phyloP scores from a whole-genome alignment of 2,888 invertebrate genomes.

The Noctuana brunneofusca region DNA sequence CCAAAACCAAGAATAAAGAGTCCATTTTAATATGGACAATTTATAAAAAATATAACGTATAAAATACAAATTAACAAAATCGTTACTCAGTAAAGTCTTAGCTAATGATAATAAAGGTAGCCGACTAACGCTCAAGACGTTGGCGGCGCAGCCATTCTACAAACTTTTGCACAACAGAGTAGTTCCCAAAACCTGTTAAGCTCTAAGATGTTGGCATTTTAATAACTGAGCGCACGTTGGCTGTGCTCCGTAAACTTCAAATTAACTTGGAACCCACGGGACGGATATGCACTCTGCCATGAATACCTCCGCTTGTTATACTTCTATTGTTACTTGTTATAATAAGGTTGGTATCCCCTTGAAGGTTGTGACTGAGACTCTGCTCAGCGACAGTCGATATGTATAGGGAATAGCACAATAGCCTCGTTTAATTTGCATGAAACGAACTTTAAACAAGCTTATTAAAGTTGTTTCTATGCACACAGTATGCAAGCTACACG shows the following conservation, averaged over 20 bases:
- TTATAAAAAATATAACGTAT: too few relatives aligned
- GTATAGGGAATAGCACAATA: slow-evolving; percentile 32
- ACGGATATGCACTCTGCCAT: slow-evolving; percentile 51
- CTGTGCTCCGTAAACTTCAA: slow-evolving; percentile 70
- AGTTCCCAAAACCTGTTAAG: slow-evolving; percentile 72
- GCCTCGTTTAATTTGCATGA: slow-evolving; percentile 28
- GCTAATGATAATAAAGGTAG: slow-evolving; percentile 6
- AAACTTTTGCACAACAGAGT: slow-evolving; percentile 56
- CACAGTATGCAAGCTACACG: not conserved
- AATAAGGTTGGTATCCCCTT: slow-evolving; percentile 41
- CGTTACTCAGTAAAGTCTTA: not conserved
- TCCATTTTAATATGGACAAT: too few relatives aligned
- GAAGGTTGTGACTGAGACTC: slow-evolving; percentile 32
- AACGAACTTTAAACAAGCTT: slow-evolving; percentile 31
- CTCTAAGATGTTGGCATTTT: slow-evolving; percentile 71
- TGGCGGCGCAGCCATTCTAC: slow-evolving; percentile 34
- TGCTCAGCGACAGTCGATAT: slow-evolving; percentile 24
- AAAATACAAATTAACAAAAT: too few relatives aligned
- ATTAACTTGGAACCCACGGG: slow-evolving; percentile 74
- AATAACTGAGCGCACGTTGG: slow-evolving; percentile 69
- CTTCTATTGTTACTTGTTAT: slow-evolving; percentile 47
- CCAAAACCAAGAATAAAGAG: too few relatives aligned
- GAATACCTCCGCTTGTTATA: slow-evolving; percentile 48
- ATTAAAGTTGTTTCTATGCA: slow-evolving; percentile 22
- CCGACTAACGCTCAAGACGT: slow-evolving; percentile 29